phyloP scores from a whole-genome alignment of 2,113 vertebrate species.

The Anguilla japonica region DNA sequence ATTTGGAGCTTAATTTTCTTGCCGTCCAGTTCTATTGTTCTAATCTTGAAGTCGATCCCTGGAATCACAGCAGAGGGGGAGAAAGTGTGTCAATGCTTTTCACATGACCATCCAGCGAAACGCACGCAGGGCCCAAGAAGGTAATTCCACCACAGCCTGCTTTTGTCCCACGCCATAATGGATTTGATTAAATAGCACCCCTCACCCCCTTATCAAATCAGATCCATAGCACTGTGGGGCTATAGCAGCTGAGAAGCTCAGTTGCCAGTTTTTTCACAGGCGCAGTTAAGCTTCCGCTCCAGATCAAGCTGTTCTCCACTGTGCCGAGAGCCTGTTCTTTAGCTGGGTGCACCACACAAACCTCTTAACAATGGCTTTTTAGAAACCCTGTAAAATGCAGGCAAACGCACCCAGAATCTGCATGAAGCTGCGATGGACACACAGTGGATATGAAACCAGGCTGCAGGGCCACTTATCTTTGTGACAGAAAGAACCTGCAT shows the following conservation, averaged over 20 bases:
- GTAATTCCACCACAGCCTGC: background rate
- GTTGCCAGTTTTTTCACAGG: too few relatives aligned
- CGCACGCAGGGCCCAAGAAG: background rate
- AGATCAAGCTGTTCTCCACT: too few relatives aligned
- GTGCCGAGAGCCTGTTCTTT: too few relatives aligned
- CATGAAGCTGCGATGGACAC: too few relatives aligned
- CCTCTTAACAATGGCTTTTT: background rate
- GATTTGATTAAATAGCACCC: too few relatives aligned
- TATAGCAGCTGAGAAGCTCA: too few relatives aligned
- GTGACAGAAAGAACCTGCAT: too few relatives aligned
- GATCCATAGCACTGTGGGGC: too few relatives aligned
- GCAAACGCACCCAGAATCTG: too few relatives aligned
- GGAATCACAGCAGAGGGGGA: conserved; percentile 28
- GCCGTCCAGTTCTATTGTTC: conserved; percentile 83
- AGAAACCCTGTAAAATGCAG: background rate
- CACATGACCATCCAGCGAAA: background rate
- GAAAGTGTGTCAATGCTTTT: background rate
- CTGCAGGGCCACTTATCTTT: too few relatives aligned
- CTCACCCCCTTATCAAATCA: too few relatives aligned
- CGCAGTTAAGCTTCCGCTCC: too few relatives aligned
- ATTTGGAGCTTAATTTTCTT: conserved; percentile 87
- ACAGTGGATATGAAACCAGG: background rate
- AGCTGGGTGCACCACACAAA: background rate
- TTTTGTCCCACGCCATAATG: background rate
- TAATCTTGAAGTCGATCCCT: conserved; percentile 87